A percentile compares a stretch with the other conserved stretches of the same genome.
Evolutionary conservation across 2,888 invertebrate species (phyloP).

Genomic region (Bembecia ichneumoniformis): DNA sequence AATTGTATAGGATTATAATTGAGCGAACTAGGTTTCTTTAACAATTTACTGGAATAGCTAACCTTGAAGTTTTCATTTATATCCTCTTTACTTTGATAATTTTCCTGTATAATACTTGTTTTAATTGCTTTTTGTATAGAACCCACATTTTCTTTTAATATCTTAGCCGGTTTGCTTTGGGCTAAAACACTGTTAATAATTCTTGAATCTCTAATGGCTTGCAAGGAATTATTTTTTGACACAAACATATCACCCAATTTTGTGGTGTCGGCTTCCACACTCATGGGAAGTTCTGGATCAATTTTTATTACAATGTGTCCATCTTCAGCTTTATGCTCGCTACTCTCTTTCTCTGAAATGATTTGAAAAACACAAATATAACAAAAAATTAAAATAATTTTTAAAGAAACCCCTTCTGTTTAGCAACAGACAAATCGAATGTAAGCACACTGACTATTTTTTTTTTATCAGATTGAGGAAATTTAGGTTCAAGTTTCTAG

Average conservation of each 20-base stretch:
- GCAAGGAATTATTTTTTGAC: slow-evolving; percentile 21
- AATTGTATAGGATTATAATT: slow-evolving; percentile 45
- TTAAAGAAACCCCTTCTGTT: too few species aligned
- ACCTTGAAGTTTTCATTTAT: slow-evolving; percentile 23
- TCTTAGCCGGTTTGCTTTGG: slow-evolving; percentile 39
- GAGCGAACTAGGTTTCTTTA: slow-evolving; percentile 45
- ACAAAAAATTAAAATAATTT: too few species aligned
- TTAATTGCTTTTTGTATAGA: slow-evolving; percentile 4
- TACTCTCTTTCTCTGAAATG: neutral
- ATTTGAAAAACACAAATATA: neutral
- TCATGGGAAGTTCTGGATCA: slow-evolving; percentile 49
- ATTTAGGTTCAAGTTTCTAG: too few species aligned
- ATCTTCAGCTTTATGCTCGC: neutral
- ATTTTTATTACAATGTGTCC: slow-evolving; percentile 22
- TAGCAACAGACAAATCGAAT: too few species aligned
- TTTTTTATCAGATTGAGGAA: too few species aligned
- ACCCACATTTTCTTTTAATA: slow-evolving; percentile 10
- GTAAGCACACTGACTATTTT: too few species aligned
- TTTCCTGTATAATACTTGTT: slow-evolving; percentile 5
- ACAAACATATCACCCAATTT: slow-evolving; percentile 46
- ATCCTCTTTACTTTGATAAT: slow-evolving; percentile 5
- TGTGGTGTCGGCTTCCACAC: slow-evolving; percentile 41
- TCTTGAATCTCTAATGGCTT: slow-evolving; percentile 21
- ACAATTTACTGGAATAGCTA: slow-evolving; percentile 34
- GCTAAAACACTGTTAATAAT: slow-evolving; percentile 29